Conservation (phyloP, 2,797 vertebrate genomes). For the Sternotherus odoratus region DNA sequence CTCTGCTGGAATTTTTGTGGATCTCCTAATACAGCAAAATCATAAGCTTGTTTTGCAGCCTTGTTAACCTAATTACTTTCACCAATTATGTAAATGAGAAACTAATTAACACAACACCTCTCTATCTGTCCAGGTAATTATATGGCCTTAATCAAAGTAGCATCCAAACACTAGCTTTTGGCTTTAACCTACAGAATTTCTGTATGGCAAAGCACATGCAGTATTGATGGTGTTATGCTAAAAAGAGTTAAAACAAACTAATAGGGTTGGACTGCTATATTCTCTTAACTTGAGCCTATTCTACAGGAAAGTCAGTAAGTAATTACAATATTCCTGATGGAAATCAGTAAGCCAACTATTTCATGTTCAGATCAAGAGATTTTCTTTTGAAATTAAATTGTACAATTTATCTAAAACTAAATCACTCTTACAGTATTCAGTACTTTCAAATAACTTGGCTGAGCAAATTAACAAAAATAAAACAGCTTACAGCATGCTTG, state of each 20-base stretch:
- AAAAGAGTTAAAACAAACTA: neutral
- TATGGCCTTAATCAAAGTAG: neutral
- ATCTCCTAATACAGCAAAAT: conserved; percentile 16
- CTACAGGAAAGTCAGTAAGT: conserved; percentile 23
- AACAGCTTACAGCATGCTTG: neutral
- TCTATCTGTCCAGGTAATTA: neutral
- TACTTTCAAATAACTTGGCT: neutral
- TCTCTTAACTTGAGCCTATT: conserved; percentile 8
- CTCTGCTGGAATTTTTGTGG: neutral
- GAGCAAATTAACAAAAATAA: neutral
- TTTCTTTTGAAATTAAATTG: conserved; percentile 18
- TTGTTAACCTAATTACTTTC: conserved; percentile 44
- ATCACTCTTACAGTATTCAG: neutral
- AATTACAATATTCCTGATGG: neutral
- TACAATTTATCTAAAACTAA: neutral
- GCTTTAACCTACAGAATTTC: conserved; percentile 33
- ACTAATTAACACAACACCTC: conserved; percentile 51
- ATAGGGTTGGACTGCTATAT: neutral
- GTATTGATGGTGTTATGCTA: neutral
- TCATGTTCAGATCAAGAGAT: conserved; percentile 2
- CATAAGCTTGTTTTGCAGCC: neutral
- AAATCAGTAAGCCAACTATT: conserved; percentile 17
- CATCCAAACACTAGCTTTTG: conserved; percentile 15
- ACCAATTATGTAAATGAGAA: conserved; percentile 41
- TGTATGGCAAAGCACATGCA: neutral